Evolutionary conservation across 2,888 invertebrate genomes (phyloP).

Genomic region (Lottia gigantea): DNA sequence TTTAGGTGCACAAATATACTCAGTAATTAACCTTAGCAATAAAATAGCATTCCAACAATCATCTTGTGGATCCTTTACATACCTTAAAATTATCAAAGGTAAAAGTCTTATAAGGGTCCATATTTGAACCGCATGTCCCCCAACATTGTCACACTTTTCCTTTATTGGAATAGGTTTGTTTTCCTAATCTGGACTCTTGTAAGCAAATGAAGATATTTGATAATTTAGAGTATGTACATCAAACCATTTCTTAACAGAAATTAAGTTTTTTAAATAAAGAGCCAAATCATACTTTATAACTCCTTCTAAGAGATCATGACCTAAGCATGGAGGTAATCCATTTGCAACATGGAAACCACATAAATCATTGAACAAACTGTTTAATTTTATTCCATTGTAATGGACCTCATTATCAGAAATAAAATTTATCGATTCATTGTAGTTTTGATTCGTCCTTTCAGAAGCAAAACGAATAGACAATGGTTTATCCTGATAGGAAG

Average conservation of each 20-base stretch:
- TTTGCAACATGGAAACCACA: not conserved
- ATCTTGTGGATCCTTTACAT: conserved; percentile 13
- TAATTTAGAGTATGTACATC: not conserved
- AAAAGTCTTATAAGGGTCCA: conserved; percentile 22
- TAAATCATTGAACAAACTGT: conserved; percentile 1
- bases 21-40: conserved; percentile 14
- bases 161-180: conserved; percentile 12
- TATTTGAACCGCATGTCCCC: conserved; percentile 25
- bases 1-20: conserved; percentile 20
- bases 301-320: not conserved
- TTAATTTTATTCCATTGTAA: not conserved
- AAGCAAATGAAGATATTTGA: not conserved
- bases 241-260: not conserved
- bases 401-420: not conserved
- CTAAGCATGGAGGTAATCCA: conserved; percentile 2
- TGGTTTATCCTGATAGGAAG: conserved; percentile 3
- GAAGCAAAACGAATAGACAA: not conserved
- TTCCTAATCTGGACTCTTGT: conserved; percentile 4
- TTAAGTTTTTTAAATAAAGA: not conserved
- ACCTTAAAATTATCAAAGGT: conserved; percentile 9
- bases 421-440: not conserved
- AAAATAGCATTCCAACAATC: conserved; percentile 12
- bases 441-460: not conserved
- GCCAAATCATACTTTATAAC: not conserved
- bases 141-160: conserved; percentile 14